Conservation (phyloP, 2,113 vertebrate species). For the Seriola rivoliana region DNA sequence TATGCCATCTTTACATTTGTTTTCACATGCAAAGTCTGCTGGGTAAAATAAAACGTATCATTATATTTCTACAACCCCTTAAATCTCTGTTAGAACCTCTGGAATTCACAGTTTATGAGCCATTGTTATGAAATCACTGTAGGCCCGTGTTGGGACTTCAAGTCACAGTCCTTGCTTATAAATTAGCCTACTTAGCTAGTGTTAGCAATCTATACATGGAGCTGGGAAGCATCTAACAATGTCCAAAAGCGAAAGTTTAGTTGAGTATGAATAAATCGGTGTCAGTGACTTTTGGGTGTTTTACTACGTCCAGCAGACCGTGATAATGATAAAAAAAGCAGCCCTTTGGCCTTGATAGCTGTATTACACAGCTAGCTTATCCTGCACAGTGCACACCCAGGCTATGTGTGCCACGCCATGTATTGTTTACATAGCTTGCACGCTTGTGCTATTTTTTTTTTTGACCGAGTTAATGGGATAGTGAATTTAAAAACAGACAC, state of each 20-base stretch:
- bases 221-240: not conserved
- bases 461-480: not conserved
- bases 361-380: slow-evolving; percentile 52
- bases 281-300: not conserved
- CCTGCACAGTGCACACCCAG: slow-evolving; percentile 69
- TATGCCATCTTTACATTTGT: not conserved
- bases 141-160: slow-evolving; percentile 63
- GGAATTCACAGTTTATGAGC: slow-evolving; percentile 52
- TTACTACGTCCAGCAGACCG: not conserved
- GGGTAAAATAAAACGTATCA: not conserved
- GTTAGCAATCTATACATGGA: slow-evolving; percentile 22
- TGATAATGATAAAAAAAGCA: slow-evolving; percentile 4
- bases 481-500: not conserved
- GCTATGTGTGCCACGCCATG: slow-evolving; percentile 72
- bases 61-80: not conserved
- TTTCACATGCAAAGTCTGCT: not conserved
- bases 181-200: slow-evolving; percentile 47
- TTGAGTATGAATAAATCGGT: slow-evolving; percentile 4
- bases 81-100: not conserved
- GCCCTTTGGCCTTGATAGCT: slow-evolving; percentile 47
- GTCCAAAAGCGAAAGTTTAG: not conserved
- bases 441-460: slow-evolving; percentile 42
- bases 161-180: slow-evolving; percentile 42
- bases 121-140: slow-evolving; percentile 55
- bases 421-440: slow-evolving; percentile 80